Base-by-base conservation (phyloP, 2,113 vertebrate genomes). In the Felis catus region DNA sequence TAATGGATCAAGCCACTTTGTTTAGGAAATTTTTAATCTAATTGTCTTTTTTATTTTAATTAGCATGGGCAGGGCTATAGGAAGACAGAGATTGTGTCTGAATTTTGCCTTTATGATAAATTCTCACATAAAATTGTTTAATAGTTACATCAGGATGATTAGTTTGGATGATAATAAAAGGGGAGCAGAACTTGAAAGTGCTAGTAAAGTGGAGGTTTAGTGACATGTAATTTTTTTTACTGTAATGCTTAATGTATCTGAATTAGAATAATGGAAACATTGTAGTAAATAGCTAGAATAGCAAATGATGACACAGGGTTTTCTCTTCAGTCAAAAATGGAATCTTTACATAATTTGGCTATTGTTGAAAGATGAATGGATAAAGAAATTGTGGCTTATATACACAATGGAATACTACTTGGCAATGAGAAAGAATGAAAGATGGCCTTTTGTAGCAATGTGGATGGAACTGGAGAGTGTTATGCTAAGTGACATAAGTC, bases 31-130 rank as follows among this genome's bases (percentile, higher is more conserved):
- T 89, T 94, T 96, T 86, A 94, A 79, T 39, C 7, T 65, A 63
- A 31, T 82, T 55, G 55, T 39, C 36, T 80, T 97, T 94, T 90
- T 58, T 25, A n/a, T 74, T 89, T 76, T 89, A 81, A 95, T 96
- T 74, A 91, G 41, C n/a, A 76, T 41, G 36, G 41, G 53, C n/a
- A 84, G 11, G 5, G 9, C 21, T 45, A 81, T 36, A 79, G 33
- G 25, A 95, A 91, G 53, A 84, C 13, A 95, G 15, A 96, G 45
- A n/a, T 19, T 87, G 18, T 39, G 87, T 90, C 51, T 74, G 45
- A 78, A 74, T 70, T 85, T 94, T 92, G 25, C 21, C 6, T 41
- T 78, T 91, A 82, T 74, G 36, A 96, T 29, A 88, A 89, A 84
- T 76, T 48, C 7, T 55, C 36, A 70, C 10, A 31, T 85, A 94